These are phyloP conservation scores for Rhagonycha lutea DNA, from an alignment of 2,888 invertebrate genomes.

Conservation along the genomic window DNA sequence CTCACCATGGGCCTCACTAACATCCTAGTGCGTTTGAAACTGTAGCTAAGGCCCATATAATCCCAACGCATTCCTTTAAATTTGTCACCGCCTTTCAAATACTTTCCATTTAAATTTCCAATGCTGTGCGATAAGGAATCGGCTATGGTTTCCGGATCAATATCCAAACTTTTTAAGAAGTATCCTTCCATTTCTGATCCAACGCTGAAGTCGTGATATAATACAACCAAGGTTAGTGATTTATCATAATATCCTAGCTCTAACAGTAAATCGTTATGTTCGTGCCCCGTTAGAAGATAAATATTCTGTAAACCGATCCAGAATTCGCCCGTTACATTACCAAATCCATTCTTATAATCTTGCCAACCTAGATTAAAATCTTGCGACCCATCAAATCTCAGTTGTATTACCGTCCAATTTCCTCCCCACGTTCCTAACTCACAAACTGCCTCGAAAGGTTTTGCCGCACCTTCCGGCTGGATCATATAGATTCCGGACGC, in stretches of 20 bases:
- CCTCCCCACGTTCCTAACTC: constrained; percentile 65
- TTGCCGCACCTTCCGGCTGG: constrained; percentile 59
- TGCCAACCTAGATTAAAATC: constrained; percentile 70
- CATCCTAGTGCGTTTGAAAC: constrained; percentile 66
- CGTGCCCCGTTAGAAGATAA: constrained; percentile 58
- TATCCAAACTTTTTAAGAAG: constrained; percentile 68
- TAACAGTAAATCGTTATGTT: constrained; percentile 64
- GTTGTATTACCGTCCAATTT: constrained; percentile 74
- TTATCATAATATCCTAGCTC: constrained; percentile 68
- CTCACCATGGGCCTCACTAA: constrained; percentile 64
- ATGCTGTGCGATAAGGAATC: constrained; percentile 74
- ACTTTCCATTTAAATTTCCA: too few relatives aligned
- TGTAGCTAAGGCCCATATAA: too few relatives aligned
- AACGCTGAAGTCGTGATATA: constrained; percentile 68
- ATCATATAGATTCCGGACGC: constrained; percentile 67
- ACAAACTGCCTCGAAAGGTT: constrained; percentile 68
- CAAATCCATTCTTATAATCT: constrained; percentile 72
- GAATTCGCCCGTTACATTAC: constrained; percentile 71
- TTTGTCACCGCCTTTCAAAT: too few relatives aligned
- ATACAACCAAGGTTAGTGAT: constrained; percentile 63
- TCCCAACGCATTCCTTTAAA: too few relatives aligned
- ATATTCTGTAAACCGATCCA: constrained; percentile 74
- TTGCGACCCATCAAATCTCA: constrained; percentile 66
- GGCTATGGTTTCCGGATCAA: constrained; percentile 62
- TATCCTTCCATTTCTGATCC: constrained; percentile 69